A percentile compares a stretch with the other conserved stretches of the same genome.
phyloP scores from a whole-genome alignment of 1,140 invertebrate genomes.

The Polyergus mexicanus region DNA sequence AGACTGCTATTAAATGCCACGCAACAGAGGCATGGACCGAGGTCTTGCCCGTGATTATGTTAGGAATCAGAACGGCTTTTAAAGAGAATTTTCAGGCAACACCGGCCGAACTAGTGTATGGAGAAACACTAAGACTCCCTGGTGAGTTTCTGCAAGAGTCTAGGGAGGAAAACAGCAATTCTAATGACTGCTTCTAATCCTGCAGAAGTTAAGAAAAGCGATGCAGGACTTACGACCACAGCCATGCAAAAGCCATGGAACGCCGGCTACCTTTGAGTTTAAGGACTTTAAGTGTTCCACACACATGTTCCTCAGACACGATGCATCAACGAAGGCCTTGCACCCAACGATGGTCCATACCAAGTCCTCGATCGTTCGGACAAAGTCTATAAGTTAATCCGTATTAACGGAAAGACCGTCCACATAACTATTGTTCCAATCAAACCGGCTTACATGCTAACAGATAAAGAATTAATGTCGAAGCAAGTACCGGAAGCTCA shows the following conservation, averaged over 20 bases:
- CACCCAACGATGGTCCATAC: not conserved
- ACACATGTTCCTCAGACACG: not conserved
- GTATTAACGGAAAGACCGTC: not conserved
- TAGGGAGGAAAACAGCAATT: too few species aligned
- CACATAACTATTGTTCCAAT: not conserved
- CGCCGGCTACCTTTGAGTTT: not conserved
- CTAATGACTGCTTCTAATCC: not conserved
- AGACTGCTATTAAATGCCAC: conserved; percentile 50
- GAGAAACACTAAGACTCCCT: not conserved
- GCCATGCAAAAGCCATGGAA: not conserved
- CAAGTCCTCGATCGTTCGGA: not conserved
- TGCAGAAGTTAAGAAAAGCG: not conserved
- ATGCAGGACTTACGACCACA: not conserved
- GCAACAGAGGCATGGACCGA: not conserved
- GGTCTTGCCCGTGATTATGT: not conserved
- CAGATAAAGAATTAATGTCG: too few species aligned
- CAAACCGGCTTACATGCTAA: not conserved
- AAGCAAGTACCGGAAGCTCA: too few species aligned
- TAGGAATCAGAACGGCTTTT: not conserved
- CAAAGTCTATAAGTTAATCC: not conserved
- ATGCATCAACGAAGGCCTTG: not conserved
- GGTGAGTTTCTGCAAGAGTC: not conserved
- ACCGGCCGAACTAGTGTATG: not conserved
- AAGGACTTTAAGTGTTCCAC: not conserved
- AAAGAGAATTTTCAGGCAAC: not conserved